Base-by-base conservation (phyloP, 1,140 invertebrate genomes). In the Bombus balteatus region DNA sequence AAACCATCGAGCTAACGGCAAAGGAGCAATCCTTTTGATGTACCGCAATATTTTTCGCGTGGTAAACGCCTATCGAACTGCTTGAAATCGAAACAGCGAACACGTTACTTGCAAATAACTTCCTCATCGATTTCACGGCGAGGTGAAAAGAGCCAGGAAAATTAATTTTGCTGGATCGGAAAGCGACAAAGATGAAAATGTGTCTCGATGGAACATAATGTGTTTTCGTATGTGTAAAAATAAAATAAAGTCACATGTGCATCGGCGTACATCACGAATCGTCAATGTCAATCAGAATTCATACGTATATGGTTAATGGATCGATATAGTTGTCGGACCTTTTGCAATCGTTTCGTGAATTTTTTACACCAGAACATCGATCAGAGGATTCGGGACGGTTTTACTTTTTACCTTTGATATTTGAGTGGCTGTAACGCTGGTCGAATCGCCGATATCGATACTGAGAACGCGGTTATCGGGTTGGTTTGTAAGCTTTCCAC, bases 21-120 rank as follows among this genome's bases (percentile, higher is more conserved):
- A 85, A 80, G 75, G 77, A 72, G 83, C 76, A 62, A 68, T 72
- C 68, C 76, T 85, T 62, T 85, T 80, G 83, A 80, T 37, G 83
- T 34, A 37, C 25, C 3, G 12, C 53, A 47, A 80, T 80, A 80
- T 85, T 85, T 80, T n/a, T 72, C 76, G 13, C 53, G 53, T 53
- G 39, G 41, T 37, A 43, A 85, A 85, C 37, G 68, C 39, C 34
- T 34, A 28, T 72, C 66, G 53, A 73, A 6, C 70, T 18, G 34
- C 18, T 62, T 47, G 32, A 47, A 78, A 32, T 41, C 39, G n/a
- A 78, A 25, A 34, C 72, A 66, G 32, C 62, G 39, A 12, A 12
- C 32, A 5, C 18, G 34, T 18, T 37, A 9, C n/a, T 12, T 15
- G 74, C 3, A 37, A 76, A 76, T 28, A 57, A 59, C 37, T 28